Evolutionary conservation across 2,888 invertebrate genomes (phyloP), one percentile per base, ranked within the genome.

Genomic region (Cistogaster globosa): DNA sequence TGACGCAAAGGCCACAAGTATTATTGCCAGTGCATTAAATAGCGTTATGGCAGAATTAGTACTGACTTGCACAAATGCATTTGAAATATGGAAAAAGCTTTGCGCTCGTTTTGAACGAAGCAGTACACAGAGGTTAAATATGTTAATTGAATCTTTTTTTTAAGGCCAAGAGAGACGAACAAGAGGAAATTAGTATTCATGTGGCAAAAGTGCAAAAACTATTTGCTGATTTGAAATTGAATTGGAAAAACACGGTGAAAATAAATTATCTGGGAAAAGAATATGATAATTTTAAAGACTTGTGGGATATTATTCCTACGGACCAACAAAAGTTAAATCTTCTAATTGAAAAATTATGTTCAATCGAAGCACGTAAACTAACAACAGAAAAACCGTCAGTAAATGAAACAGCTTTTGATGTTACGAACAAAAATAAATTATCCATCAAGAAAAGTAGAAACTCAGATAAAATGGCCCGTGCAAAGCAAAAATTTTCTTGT

Each of bases 91-190:
- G 51, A 32, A 26, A 16, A 65, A 51, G 20, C 14, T 58, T 36
- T 71, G 58, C 45, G 57, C 58, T 58, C 58, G 71, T 53, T 57
- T 60, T 72, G 58, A 72, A 72, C 72, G 58, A 32, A 72, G 72
- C 9, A 38, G 58, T 72, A 72, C 45, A 60, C 72, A 72, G 42
- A 20, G 57, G 18, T 72, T 72, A 20, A 72, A 72, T 16, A 60
- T 72, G 72, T 8, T 58, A 18, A 60, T 72, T 48, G 60, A 72
- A 72, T 72, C 45, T 26, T 3, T 71, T 57, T 71, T 57, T 69
- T 36, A 55, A 55, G 22, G 69, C 57, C 18, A 69, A 53, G 12
- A 1, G 38, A 11, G 38, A 36, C n/a, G 71, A 71, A 20, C 20
- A 57, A 14, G 57, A 71, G 38, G 71, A 58, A 12, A 71, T 71